These are phyloP conservation scores for Dryas iulia DNA, from an alignment of 1,140 invertebrate genomes.

Conservation along the genomic window DNA sequence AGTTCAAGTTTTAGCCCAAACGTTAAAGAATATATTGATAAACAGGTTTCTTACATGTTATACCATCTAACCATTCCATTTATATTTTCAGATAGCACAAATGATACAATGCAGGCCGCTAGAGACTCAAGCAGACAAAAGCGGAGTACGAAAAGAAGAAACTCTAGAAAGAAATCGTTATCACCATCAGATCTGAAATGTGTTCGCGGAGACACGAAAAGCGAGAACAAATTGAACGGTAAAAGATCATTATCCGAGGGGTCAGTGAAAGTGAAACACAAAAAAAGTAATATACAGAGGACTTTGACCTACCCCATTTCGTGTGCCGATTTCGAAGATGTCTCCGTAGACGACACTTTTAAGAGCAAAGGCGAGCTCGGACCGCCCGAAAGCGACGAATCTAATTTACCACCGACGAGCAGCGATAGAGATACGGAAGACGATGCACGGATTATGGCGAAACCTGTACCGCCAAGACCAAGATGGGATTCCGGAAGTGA, in stretches of 20 bases:
- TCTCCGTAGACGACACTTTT: slow-evolving; percentile 57
- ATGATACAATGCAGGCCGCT: slow-evolving; percentile 72
- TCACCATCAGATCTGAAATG: slow-evolving; percentile 78
- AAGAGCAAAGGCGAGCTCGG: slow-evolving; percentile 51
- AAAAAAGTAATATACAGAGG: slow-evolving; percentile 74
- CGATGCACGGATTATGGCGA: slow-evolving; percentile 52
- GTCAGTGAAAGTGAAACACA: slow-evolving; percentile 74
- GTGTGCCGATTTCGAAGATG: slow-evolving; percentile 58
- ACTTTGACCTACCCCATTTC: slow-evolving; percentile 76
- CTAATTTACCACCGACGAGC: slow-evolving; percentile 68
- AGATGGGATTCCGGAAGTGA: slow-evolving; percentile 75
- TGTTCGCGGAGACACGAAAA: slow-evolving; percentile 52
- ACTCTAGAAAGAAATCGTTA: slow-evolving; percentile 78
- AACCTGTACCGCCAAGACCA: slow-evolving; percentile 50
- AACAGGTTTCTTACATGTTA: no score
- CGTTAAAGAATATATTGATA: no score
- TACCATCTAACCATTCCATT: neutral
- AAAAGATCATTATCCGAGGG: slow-evolving; percentile 77
- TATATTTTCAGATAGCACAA: slow-evolving; percentile 55
- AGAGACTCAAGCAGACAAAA: slow-evolving; percentile 70
- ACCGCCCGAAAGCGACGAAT: slow-evolving; percentile 70
- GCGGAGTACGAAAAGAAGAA: slow-evolving; percentile 72
- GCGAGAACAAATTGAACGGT: slow-evolving; percentile 59
- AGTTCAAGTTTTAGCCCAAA: no score
- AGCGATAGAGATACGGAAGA: slow-evolving; percentile 74